Evolutionary conservation across 2,113 vertebrate genomes (phyloP).

Genomic region (Noctilio leporinus): DNA sequence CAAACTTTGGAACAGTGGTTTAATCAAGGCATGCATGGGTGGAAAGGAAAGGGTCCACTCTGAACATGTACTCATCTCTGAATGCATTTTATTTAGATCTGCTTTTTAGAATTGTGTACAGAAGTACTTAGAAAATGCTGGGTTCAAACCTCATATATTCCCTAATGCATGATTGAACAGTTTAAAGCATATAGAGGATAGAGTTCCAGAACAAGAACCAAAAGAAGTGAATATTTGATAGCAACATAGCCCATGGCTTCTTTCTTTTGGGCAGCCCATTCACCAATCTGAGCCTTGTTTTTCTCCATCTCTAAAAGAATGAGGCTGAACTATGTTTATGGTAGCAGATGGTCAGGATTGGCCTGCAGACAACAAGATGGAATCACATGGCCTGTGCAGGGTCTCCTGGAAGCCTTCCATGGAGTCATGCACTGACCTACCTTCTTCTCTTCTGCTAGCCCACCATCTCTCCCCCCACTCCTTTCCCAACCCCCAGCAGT

Average conservation of each 20-base stretch:
- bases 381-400: background rate
- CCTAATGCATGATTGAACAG: rapidly evolving
- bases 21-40: background rate
- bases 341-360: background rate
- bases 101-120: background rate
- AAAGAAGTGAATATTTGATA: background rate
- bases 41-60: background rate
- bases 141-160: background rate
- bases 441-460: background rate
- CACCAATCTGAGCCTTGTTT: background rate
- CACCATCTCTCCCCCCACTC: background rate
- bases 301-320: background rate
- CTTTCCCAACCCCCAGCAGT: background rate
- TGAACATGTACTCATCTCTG: background rate
- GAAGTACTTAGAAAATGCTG: background rate
- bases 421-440: background rate
- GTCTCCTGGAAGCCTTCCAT: background rate
- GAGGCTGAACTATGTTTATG: background rate
- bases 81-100: background rate
- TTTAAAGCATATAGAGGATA: background rate
- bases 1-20: background rate
- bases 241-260: background rate
- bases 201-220: background rate
- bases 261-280: background rate
- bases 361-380: background rate